These are phyloP conservation scores for Cyanistes caeruleus DNA, from an alignment of 2,113 vertebrate genomes.

Conservation along the genomic window DNA sequence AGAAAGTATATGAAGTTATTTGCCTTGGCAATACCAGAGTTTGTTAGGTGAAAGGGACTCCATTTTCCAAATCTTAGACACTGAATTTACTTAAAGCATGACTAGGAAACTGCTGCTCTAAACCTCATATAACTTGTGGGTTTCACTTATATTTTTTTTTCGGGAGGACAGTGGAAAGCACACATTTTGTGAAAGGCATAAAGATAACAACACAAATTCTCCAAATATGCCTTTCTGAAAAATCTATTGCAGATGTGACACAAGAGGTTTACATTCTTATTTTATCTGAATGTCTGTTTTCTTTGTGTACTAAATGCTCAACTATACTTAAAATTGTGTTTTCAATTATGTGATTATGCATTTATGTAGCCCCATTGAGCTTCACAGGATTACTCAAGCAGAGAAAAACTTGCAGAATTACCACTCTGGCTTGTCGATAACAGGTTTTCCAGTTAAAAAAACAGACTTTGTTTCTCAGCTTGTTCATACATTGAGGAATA, in stretches of 20 bases:
- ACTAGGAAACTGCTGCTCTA: background rate
- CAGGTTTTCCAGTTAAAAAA: background rate
- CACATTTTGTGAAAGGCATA: background rate
- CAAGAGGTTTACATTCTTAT: background rate
- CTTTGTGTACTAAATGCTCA: conserved; percentile 2
- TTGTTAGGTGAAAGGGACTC: background rate
- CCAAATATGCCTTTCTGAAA: background rate
- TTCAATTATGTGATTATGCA: conserved; percentile 32
- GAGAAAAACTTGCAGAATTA: conserved; percentile 18
- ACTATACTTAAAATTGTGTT: conserved; percentile 4
- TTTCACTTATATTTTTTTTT: background rate
- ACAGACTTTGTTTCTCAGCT: background rate
- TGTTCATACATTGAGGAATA: background rate
- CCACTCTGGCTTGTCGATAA: background rate
- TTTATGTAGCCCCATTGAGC: conserved; percentile 19
- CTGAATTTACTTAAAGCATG: background rate
- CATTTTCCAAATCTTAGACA: background rate
- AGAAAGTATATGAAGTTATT: background rate
- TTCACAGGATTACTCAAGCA: conserved; percentile 12
- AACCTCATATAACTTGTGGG: background rate
- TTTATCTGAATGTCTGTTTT: background rate
- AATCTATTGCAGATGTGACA: background rate
- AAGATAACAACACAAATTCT: background rate
- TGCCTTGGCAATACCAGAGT: background rate
- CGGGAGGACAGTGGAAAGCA: background rate